Evolutionary conservation across 1,140 invertebrate genomes (phyloP).

Genomic region (Riptortus pedestris): DNA sequence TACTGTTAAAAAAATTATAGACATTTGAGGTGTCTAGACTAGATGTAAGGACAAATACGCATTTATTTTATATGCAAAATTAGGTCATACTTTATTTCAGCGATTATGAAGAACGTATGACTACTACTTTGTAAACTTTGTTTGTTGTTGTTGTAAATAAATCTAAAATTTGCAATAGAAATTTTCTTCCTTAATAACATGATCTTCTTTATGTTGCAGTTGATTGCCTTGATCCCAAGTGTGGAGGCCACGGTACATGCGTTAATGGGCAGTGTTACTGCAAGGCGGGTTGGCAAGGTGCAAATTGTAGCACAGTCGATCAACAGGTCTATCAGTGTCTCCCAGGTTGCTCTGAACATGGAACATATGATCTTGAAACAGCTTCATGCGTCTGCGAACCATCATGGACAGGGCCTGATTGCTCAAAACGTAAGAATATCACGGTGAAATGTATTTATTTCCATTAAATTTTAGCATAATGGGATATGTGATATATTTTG

Average conservation of each 20-base stretch:
- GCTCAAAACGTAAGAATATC: conserved; percentile 65
- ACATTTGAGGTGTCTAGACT: too few relatives aligned
- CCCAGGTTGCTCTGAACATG: conserved; percentile 81
- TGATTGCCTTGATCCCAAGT: conserved; percentile 77
- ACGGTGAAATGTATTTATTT: too few relatives aligned
- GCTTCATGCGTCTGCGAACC: conserved; percentile 79
- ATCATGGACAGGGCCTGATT: conserved; percentile 80
- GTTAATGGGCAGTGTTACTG: conserved; percentile 88
- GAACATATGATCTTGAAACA: conserved; percentile 76
- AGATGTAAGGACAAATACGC: too few relatives aligned
- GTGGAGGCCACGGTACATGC: conserved; percentile 84
- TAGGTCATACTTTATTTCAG: too few relatives aligned
- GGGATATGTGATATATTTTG: conserved; percentile 14
- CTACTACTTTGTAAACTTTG: too few relatives aligned
- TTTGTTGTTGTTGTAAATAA: too few relatives aligned
- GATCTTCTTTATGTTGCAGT: conserved; percentile 41
- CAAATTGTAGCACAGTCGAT: conserved; percentile 75
- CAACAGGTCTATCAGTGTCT: conserved; percentile 79
- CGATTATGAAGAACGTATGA: too few relatives aligned
- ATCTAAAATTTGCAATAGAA: too few relatives aligned
- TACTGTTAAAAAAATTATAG: too few relatives aligned
- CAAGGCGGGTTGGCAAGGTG: conserved; percentile 88
- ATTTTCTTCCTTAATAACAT: too few relatives aligned
- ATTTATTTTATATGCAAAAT: too few relatives aligned
- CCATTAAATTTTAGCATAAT: too few relatives aligned